Base-by-base conservation (phyloP, 2,113 vertebrate species). In the Petromus typicus region DNA sequence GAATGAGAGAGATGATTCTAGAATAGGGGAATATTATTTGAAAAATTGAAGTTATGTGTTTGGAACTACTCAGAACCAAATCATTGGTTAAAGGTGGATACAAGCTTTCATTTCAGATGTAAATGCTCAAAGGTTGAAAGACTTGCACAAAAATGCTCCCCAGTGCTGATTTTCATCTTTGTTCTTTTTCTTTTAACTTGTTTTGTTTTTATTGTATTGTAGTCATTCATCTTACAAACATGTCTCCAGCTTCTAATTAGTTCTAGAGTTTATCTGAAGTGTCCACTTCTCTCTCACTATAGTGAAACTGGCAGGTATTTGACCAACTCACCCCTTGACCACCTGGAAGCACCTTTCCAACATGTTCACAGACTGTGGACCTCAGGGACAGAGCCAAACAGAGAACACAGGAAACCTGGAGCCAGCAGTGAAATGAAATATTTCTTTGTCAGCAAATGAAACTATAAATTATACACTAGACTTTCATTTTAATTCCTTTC, bases 201-300 rank as follows among this genome's bases (percentile, higher is more conserved):
- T 80, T 71, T 32, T 69, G 76, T 87, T 93, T 89, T 80, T 80
- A 25, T 18, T 23, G 9, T 69, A 17, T 79, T 81, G 76, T 16
- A 45, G 43, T 90, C 63, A 76, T 34, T 32, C 56, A 18, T 79
- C 80, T 57, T 80, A 40, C 56, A 96, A 59, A 73, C 23, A 16
- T 94, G 87, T 63, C 76, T 93, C 43, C 51, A 63, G 37, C 56
- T 84, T 90, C 80, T 93, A 8, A 71, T 40, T 71, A 59, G 81
- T 90, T 86, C 48, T 69, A 71, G 80, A 76, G 30, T 80, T 48
- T 10, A 63, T 84, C 57, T 71, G 56, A 61, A 91, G 90, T 93
- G 81, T n/a, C 69, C 63, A 45, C 76, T 94, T 86, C 45, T 56
- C 89, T 80, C 71, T 32, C 63, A 45, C 57, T 64, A 48, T 69